phyloP scores from a whole-genome alignment of 2,113 vertebrate genomes.

The Ranitomeya variabilis region DNA sequence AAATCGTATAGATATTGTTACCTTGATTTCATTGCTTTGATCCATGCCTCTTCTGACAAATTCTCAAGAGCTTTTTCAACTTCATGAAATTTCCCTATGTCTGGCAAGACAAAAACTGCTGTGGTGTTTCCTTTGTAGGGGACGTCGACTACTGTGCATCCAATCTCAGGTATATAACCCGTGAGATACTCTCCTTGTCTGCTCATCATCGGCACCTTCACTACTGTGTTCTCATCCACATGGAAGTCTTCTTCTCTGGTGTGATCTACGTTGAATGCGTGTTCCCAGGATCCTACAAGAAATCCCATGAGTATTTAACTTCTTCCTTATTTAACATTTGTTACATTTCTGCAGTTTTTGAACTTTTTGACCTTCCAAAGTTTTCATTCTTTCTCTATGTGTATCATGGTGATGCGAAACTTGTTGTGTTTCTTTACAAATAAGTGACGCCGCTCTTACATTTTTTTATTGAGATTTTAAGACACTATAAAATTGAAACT shows the following conservation, averaged over 20 bases:
- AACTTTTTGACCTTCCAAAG: no score
- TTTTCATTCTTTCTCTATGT: no score
- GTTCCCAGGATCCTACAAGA: slow-evolving; percentile 69
- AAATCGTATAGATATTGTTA: slow-evolving; percentile 54
- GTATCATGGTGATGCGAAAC: no score
- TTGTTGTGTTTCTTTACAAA: no score
- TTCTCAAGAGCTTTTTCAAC: slow-evolving; percentile 72
- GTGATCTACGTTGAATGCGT: slow-evolving; percentile 65
- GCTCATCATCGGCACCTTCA: slow-evolving; percentile 69
- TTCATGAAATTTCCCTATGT: slow-evolving; percentile 74
- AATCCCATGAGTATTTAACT: no score
- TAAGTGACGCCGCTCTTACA: no score
- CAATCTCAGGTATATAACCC: slow-evolving; percentile 59
- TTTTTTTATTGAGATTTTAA: no score
- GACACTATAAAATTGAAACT: no score
- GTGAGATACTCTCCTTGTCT: slow-evolving; percentile 66
- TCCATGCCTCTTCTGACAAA: slow-evolving; percentile 66
- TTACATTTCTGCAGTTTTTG: no score
- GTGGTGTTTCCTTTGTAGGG: slow-evolving; percentile 83
- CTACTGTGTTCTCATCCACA: slow-evolving; percentile 56
- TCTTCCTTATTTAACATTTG: no score
- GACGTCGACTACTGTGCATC: slow-evolving; percentile 71
- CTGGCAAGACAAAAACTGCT: slow-evolving; percentile 83
- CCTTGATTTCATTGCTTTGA: slow-evolving; percentile 59
- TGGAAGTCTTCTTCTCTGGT: slow-evolving; percentile 66